Evolutionary conservation across 1,140 invertebrate species (phyloP), one percentile per base, ranked within the genome.

Genomic region (Caerostris darwini): DNA sequence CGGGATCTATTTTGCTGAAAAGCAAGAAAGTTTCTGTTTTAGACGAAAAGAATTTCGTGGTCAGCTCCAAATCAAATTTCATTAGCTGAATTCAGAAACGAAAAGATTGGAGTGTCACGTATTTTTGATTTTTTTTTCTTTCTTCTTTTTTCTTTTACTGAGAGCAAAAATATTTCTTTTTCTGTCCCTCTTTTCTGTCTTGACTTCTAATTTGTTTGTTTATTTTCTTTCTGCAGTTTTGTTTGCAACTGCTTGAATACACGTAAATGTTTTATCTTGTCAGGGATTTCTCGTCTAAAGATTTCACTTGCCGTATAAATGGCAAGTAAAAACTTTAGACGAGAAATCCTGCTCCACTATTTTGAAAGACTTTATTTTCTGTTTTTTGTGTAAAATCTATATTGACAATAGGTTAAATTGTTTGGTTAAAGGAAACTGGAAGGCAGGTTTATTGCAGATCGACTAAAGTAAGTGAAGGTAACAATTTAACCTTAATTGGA

Each of bases 1-100:
- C n/a, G 54, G 57, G 8, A 19, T 19, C 17, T 34, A 57, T 85
- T 85, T 85, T 57, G 82, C 82, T 85, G 82, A 57, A 57, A 85
- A 85, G 82, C 82, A 17, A 85, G 34, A 77, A 50, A 85, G 57
- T 57, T 57, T n/a, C n/a, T 85, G 7, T 57, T 85, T 85, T n/a
- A 77, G 71, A 17, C 57, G 17, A 58, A 34, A 59, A 87, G 85
- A 87, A 87, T 64, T 87, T 87, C 59, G 85, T 87, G 85, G 85
- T 87, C 85, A 61, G 85, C 85, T 87, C 59, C 59, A 87, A 87
- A 64, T 64, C 85, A 87, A 87, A 87, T 87, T 87, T 87, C 85
- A 87, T 87, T 87, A 87, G 85, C 7, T 87, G 85, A 64, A 87
- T 64, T 53, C 59, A 59, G 56, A 64, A 34, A n/a, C 57, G 59